These are phyloP conservation scores for Brachyptera risi DNA, from an alignment of 2,888 invertebrate species.

Conservation along the genomic window DNA sequence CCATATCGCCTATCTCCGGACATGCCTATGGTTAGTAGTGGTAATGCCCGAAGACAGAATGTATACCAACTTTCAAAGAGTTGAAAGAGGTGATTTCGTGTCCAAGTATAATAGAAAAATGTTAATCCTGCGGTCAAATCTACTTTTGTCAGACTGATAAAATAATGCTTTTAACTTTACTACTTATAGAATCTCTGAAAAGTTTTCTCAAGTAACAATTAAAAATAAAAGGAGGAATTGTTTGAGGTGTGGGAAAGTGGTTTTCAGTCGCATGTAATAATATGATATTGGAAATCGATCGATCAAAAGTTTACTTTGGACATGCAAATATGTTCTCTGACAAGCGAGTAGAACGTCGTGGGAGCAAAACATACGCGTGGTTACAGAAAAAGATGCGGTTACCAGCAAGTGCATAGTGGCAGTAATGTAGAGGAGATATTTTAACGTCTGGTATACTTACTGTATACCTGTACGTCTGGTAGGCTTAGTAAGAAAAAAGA, in stretches of 20 bases:
- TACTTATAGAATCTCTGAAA: background rate
- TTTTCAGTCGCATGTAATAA: too few species aligned
- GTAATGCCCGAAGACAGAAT: background rate
- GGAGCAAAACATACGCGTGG: background rate
- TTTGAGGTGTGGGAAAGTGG: too few species aligned
- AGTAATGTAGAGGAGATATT: too few species aligned
- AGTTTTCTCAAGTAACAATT: constrained; percentile 10
- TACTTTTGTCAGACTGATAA: too few species aligned
- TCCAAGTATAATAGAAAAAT: constrained; percentile 4
- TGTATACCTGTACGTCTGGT: too few species aligned
- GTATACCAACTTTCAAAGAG: too few species aligned
- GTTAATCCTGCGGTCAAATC: background rate
- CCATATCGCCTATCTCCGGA: background rate
- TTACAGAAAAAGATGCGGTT: too few species aligned
- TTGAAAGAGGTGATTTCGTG: too few species aligned
- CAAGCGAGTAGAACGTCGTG: background rate
- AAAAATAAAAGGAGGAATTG: constrained; percentile 16
- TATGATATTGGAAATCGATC: constrained; percentile 16
- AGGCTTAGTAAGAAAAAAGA: too few species aligned
- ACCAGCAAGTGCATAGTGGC: too few species aligned
- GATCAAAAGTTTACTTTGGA: background rate
- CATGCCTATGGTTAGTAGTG: background rate
- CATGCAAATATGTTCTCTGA: background rate
- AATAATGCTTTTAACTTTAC: constrained; percentile 5
- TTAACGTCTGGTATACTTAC: too few species aligned